Percentiles rank a stretch among this genome's conserved stretches.
phyloP scores from a whole-genome alignment of 2,797 vertebrate species.

The Menidia menidia region DNA sequence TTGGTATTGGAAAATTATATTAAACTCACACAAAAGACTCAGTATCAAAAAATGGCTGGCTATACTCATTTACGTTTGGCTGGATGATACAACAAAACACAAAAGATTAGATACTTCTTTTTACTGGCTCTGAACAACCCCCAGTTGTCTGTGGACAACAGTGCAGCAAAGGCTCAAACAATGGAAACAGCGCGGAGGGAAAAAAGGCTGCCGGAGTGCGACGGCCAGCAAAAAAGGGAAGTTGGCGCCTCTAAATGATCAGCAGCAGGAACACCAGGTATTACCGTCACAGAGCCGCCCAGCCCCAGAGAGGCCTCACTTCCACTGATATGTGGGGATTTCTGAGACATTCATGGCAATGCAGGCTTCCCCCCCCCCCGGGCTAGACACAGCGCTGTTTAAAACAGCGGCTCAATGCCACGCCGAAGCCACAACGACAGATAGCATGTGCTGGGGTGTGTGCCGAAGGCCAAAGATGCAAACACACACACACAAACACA shows the following conservation, averaged over 20 bases:
- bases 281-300: background rate
- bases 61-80: constrained; percentile 10
- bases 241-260: background rate
- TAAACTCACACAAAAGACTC: too few species aligned
- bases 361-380: too few species aligned
- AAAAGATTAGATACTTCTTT: background rate
- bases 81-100: constrained; percentile 16
- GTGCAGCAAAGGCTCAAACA: background rate
- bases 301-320: background rate
- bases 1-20: background rate
- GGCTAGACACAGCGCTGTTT: background rate
- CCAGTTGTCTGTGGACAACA: background rate
- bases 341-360: constrained; percentile 9
- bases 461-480: background rate
- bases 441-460: background rate
- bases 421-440: background rate
- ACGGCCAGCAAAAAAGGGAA: constrained; percentile 25
- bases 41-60: background rate
- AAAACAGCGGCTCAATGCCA: background rate
- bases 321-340: background rate
- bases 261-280: background rate
- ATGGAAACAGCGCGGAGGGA: constrained; percentile 4
- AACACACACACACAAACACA: too few species aligned
- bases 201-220: constrained; percentile 14
- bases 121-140: background rate